Evolutionary conservation across 2,113 vertebrate species (phyloP).

Genomic region (Macquaria ambigua): DNA sequence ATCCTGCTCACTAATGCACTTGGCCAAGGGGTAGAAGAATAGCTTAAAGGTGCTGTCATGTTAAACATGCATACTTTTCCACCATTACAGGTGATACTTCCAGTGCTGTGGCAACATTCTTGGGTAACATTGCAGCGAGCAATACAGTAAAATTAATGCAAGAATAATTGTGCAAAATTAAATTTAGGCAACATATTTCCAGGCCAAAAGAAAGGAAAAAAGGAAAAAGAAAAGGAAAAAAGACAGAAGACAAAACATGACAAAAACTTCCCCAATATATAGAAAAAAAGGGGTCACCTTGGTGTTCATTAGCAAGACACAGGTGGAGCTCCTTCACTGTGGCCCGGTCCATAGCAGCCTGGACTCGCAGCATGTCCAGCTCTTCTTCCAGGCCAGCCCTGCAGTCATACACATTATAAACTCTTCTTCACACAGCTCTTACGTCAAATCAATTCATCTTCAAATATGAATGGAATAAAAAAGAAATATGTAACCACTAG

Average conservation of each 20-base stretch:
- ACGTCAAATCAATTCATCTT: not conserved
- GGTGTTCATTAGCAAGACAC: constrained; percentile 80
- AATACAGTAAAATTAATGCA: not conserved
- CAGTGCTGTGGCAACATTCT: not conserved
- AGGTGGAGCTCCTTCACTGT: constrained; percentile 84
- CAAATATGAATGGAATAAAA: constrained; percentile 15
- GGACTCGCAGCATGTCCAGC: constrained; percentile 87
- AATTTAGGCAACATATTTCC: not conserved
- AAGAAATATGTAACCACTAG: not conserved
- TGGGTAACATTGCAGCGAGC: not conserved
- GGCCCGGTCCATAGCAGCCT: constrained; percentile 84
- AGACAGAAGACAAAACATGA: not conserved
- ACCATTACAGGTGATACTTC: constrained; percentile 1
- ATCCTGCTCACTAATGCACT: constrained; percentile 60
- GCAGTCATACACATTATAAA: constrained; percentile 40
- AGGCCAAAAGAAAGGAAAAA: not conserved
- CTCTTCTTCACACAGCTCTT: constrained; percentile 12
- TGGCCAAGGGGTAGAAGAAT: constrained; percentile 40
- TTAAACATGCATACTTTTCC: not conserved
- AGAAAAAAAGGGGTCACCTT: constrained; percentile 75
- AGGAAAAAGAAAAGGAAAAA: not conserved
- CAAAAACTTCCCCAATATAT: not conserved
- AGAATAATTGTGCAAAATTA: not conserved
- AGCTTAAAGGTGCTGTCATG: constrained; percentile 43
- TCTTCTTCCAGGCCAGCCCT: constrained; percentile 90